A percentile compares a stretch with the other conserved stretches of the same genome.
Evolutionary conservation across 92 coral and sea anemone species (phyloP).

Genomic region (Bergia puertoricense): DNA sequence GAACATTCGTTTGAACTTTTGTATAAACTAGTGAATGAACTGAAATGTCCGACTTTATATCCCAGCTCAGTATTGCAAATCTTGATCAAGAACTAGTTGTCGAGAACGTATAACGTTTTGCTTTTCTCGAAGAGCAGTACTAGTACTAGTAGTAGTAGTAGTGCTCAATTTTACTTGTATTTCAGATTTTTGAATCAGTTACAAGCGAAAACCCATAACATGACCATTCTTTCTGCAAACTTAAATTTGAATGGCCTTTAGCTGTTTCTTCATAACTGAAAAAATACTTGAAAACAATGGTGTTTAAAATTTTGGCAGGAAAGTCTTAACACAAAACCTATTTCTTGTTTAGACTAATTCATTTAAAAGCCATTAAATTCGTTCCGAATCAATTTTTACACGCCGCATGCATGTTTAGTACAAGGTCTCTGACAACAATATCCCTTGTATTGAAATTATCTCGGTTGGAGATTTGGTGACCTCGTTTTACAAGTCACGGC

Average conservation of each 20-base stretch:
- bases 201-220: neutral
- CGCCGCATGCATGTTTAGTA: neutral
- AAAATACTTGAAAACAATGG: neutral
- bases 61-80: too few relatives aligned
- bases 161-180: too few relatives aligned
- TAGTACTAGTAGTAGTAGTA: too few relatives aligned
- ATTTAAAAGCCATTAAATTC: neutral
- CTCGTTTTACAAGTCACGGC: neutral
- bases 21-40: too few relatives aligned
- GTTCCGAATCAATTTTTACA: neutral
- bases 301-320: neutral
- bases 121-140: neutral
- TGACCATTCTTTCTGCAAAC: neutral
- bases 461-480: neutral
- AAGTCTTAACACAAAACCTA: neutral
- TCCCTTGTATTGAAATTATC: constrained; percentile 22
- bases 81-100: neutral
- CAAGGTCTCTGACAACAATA: constrained; percentile 13
- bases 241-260: neutral
- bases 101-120: neutral
- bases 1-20: too few relatives aligned
- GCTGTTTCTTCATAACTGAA: neutral
- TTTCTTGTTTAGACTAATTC: neutral
- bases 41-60: too few relatives aligned
- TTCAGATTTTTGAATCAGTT: neutral